Evolutionary conservation across 2,888 invertebrate genomes (phyloP), one percentile per base, ranked within the genome.

Genomic region (Eueremaeus valkanovi): DNA sequence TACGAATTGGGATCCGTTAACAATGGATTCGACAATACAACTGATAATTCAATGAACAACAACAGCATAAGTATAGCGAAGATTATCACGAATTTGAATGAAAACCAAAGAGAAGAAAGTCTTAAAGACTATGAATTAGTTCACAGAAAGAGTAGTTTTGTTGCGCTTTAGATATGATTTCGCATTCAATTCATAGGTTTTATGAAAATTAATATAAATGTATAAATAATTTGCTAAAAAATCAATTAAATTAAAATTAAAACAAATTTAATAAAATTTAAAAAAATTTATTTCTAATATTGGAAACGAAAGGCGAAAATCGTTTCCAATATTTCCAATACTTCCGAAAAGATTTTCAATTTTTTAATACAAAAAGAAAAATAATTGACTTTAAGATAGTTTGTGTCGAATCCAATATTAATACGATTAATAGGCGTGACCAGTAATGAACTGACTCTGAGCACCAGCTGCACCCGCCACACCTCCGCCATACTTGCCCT

Each of bases 401-500:
- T n/a, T n/a, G n/a, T n/a, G n/a, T n/a, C n/a, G n/a, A n/a, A n/a
- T n/a, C n/a, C n/a, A n/a, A n/a, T n/a, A n/a, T n/a, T n/a, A n/a
- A n/a, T n/a, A 29, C 29, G 29, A 2, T 27, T 94, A 99, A 85
- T 98, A 98, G 80, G 93, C 92, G 85, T 98, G 98, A 86, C 97
- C 92, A 82, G 95, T 93, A 81, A 98, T 90, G 86, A 95, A 98
- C 80, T 97, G 89, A 78, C 91, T 90, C 81, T 92, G 88, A 3
- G 90, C 92, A 74, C 91, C 95, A 80, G 95, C 95, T 83, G 89
- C 89, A 83, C 95, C 93, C 82, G 87, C 87, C 33, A 90, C 90
- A 79, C 92, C 92, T 82, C 97, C 97, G 58, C 90, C 89, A 85
- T 97, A 99, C 85, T 95, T 92, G 81, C 98, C 98, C 81, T 89